Base-by-base conservation (phyloP, 2,888 invertebrate species). In the Spilarctia lutea region DNA sequence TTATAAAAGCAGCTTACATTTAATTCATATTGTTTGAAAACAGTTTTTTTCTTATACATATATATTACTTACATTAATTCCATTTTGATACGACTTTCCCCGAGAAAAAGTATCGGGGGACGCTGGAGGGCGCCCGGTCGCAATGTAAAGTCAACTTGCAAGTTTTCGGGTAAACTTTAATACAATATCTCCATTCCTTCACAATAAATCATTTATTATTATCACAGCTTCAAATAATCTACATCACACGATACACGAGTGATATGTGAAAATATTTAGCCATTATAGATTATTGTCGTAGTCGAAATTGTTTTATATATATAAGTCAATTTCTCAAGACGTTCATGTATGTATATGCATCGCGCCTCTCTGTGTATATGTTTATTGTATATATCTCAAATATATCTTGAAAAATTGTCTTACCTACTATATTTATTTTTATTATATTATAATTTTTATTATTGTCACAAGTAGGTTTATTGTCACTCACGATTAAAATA, bases 191-290 rank as follows among this genome's bases (percentile, higher is more conserved):
- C 84, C 84, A 83, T 82, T 86, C 74, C 85, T 86, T 89, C 89
- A 88, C 88, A 87, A 89, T 90, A 90, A 88, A 88, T 73, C 74
- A 80, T 90, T 91, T 89, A 90, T 75, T 65, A 68, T 79, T 92
- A 93, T 93, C 92, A 93, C 92, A 93, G 92, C 90, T 91, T 90
- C 87, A 90, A 89, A 91, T 89, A 89, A 90, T 90, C 91, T 91
- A 90, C 89, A 86, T 90, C 92, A 92, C 93, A 81, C 89, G 90
- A 88, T 86, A 85, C 72, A 85, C 90, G 90, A 86, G 92, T 91
- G 91, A 91, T 89, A 88, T 91, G 91, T 92, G 90, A 91, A 91
- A 90, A 91, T 89, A 91, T 89, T 91, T 87, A 89, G 89, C 91
- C 90, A 90, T 71, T 88, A 86, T 81, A 79, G 79, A 79, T 80